Conservation (phyloP, 2,797 vertebrate genomes). For the Sebastes reedi region DNA sequence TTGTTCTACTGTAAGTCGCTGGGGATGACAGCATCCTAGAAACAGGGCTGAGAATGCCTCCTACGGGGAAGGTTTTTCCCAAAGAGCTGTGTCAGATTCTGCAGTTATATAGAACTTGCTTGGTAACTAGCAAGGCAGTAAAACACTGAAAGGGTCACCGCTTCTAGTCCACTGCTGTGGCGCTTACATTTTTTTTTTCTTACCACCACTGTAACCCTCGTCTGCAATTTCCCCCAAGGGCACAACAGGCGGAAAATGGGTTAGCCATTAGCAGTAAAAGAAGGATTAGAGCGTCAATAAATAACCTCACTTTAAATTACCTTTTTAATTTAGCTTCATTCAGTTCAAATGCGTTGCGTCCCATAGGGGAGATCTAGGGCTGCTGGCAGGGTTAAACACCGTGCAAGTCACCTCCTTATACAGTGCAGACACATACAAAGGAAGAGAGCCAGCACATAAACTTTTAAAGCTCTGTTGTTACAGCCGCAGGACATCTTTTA, state of each 20-base stretch:
- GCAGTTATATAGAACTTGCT: constrained; percentile 1
- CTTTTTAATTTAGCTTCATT: constrained; percentile 22
- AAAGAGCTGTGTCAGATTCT: constrained; percentile 36
- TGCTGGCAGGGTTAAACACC: background rate
- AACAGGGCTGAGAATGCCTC: background rate
- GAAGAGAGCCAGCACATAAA: background rate
- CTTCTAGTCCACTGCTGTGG: constrained; percentile 11
- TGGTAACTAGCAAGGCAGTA: constrained; percentile 4
- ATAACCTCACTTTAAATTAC: constrained; percentile 25
- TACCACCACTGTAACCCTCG: background rate
- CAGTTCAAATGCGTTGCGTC: background rate
- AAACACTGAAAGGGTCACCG: constrained; percentile 36
- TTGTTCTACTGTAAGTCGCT: background rate
- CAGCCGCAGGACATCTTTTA: background rate
- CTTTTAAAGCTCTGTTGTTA: background rate
- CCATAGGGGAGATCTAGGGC: background rate
- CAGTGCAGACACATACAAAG: background rate
- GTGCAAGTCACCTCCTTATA: background rate
- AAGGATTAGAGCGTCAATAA: constrained; percentile 11
- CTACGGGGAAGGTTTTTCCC: background rate
- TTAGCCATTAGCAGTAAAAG: constrained; percentile 22
- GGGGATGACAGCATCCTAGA: constrained; percentile 1
- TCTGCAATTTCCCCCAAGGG: constrained; percentile 1
- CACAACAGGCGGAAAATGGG: background rate
- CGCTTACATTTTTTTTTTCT: background rate